Evolutionary conservation across 2,797 vertebrate genomes (phyloP).

Genomic region (Labroides dimidiatus): DNA sequence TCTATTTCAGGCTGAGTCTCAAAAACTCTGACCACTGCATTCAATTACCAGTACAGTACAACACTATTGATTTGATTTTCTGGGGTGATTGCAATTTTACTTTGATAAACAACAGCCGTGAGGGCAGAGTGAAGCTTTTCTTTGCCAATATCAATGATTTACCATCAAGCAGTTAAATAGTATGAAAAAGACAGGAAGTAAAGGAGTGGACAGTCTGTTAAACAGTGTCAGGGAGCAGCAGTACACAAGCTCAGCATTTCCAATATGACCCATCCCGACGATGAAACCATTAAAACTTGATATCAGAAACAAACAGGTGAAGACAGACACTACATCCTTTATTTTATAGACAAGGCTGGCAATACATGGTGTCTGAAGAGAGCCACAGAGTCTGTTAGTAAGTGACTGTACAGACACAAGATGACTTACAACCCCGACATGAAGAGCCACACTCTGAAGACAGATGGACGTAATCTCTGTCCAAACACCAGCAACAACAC

Average conservation of each 20-base stretch:
- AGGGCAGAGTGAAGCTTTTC: constrained; percentile 23
- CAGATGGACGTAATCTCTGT: not conserved
- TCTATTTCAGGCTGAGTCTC: constrained; percentile 3
- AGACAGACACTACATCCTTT: no score
- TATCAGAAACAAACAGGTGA: no score
- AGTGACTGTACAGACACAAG: not conserved
- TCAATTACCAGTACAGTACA: constrained; percentile 32
- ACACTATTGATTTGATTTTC: constrained; percentile 49
- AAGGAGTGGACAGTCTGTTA: constrained; percentile 6
- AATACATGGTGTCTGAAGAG: not conserved
- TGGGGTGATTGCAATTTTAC: constrained; percentile 23
- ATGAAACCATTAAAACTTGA: no score
- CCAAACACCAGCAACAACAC: not conserved
- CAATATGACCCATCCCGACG: no score
- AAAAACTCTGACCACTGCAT: constrained; percentile 29
- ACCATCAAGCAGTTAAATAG: constrained; percentile 45
- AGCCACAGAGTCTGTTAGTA: not conserved
- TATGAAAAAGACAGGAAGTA: not conserved
- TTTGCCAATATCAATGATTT: constrained; percentile 55
- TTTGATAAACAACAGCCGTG: constrained; percentile 70
- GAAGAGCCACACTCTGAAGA: not conserved
- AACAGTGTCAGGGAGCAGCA: constrained; percentile 12
- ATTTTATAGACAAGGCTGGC: no score
- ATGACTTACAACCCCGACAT: not conserved
- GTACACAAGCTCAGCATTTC: not conserved